Evolutionary conservation across 2,888 invertebrate species (phyloP), one percentile per base, ranked within the genome.

Genomic region (Brachylomia viminalis): DNA sequence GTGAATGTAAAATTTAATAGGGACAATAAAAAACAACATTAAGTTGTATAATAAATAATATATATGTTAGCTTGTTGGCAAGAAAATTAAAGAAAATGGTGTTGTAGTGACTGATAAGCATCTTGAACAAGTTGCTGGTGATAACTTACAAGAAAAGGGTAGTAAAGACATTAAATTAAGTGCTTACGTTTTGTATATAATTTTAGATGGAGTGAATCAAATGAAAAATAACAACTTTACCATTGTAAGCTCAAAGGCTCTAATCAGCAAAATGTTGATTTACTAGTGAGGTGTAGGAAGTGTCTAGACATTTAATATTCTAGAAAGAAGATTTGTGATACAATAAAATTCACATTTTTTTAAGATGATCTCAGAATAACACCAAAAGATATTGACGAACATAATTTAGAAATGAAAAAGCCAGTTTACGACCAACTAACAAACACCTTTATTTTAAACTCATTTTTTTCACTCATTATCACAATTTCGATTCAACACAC

Each of bases 401-500:
- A n/a, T 52, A 47, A 69, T 56, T 83, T 56, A 30, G 27, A 65
- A 67, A 59, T 59, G 10, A 62, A 64, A 64, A 71, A 70, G 30
- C 15, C n/a, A 8, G 33, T 56, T 33, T n/a, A 67, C 33, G 30
- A 56, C n/a, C 38, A 56, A 75, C 27, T 49, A 67, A 64, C 30
- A 49, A 71, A 71, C 23, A 38, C n/a, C n/a, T n/a, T n/a, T n/a
- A n/a, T n/a, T 49, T 30, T 45, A 38, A 65, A 82, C 8, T 64
- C 23, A 38, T 62, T 3, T 33, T 38, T 72, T 75, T 62, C 10
- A 54, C 72, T 75, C n/a, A 73, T 70, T 79, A 75, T 33, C 69
- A 61, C 61, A 78, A 86, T 88, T 87, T 75, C 38, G 42, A 90
- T 90, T 89, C 89, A 79, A 80, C 72, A 73, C 89, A 86, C 79